Base-by-base conservation (phyloP, 92 coral and sea anemone species). In the Hydrozoanthus gracilis region DNA sequence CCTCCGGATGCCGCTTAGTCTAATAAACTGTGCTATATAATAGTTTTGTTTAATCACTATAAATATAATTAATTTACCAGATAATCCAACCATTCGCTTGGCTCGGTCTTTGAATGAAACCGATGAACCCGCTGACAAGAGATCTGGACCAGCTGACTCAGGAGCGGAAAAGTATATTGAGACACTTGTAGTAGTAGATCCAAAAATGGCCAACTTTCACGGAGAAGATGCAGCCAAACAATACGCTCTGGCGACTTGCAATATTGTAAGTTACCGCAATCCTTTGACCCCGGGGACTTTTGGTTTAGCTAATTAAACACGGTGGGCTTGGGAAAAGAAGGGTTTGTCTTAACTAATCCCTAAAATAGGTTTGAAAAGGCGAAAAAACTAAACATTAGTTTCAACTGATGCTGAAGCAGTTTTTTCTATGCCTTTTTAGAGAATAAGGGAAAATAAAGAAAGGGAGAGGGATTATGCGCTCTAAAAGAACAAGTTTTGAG, bases 151-250 rank as follows among this genome's bases (percentile, higher is more conserved):
- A n/a, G 99, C 96, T 51, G 96, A 92, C 6, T 89, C 91, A 79
- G 99, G 98, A 52, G 93, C 72, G 48, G 99, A 96, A 90, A 92
- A 94, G 47, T 95, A 96, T 84, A 95, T 96, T 71, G 99, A 96
- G 82, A 90, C 99, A 4, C 88, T 96, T 79, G 95, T 96, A 1
- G 99, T 96, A 11, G 98, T 96, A 27, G 99, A 96, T 90, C 98
- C 98, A 15, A 96, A 96, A 79, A 96, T 96, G 99, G 93, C 98
- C n/a, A 95, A 95, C 72, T 96, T 95, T 83, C 99, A 96, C 76
- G 99, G 99, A 51, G 98, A 95, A 56, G 99, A 96, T 82, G 99
- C 99, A 17, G 95, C 95, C 4, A 96, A 96, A 73, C 99, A 96
- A 73, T 96, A 95, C 67, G 98, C 98, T 12, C 90, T 96, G 12